Base-by-base conservation (phyloP, 2,797 vertebrate genomes). In the Microctenopoma stevenorrisi region DNA sequence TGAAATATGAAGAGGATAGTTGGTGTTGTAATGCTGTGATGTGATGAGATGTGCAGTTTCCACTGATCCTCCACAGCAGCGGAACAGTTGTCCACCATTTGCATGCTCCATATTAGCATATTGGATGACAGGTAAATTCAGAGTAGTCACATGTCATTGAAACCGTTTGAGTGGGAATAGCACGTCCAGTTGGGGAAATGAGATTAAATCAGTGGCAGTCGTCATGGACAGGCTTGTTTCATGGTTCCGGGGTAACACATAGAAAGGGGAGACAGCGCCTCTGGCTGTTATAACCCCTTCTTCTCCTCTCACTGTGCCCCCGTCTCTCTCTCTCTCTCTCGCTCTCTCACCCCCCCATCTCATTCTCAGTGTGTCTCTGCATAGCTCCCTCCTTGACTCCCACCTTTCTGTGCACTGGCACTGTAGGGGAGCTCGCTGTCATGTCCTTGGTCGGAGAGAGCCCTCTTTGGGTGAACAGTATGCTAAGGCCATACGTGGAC, bases 381-480 rank as follows among this genome's bases (percentile, higher is more conserved):
- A 40, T 68, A 67, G 83, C 76, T 78, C 56, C 63, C 87, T 85
- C 68, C 65, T 83, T 79, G 68, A 81, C 84, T 88, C 87, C 83
- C 78, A 85, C 83, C 73, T 85, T 74, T 82, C 71, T 14, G 38
- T 82, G 72, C 82, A 68, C 63, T 78, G 79, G 81, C 81, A 86
- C 82, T 46, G 75, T 73, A 44, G 83, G 88, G 86, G 84, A 82
- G 85, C 83, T 86, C 64, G 40, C 78, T 76, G 74, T 84, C 81
- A 82, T 86, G 90, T 93, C 86, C 81, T 88, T 76, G 57, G 90
- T 90, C 68, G 54, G 74, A 93, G 90, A 90, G 91, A 90, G 90
- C 88, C 91, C 91, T 93, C 91, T 93, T 89, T 93, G 90, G 92
- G 92, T 89, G 83, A 80, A 78, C 63, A 70, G 74, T 55, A 83